Percentiles rank a stretch among this genome's conserved stretches.
These are phyloP conservation scores for Monochamus alternatus DNA, from an alignment of 2,888 invertebrate species.

Conservation along the genomic window DNA sequence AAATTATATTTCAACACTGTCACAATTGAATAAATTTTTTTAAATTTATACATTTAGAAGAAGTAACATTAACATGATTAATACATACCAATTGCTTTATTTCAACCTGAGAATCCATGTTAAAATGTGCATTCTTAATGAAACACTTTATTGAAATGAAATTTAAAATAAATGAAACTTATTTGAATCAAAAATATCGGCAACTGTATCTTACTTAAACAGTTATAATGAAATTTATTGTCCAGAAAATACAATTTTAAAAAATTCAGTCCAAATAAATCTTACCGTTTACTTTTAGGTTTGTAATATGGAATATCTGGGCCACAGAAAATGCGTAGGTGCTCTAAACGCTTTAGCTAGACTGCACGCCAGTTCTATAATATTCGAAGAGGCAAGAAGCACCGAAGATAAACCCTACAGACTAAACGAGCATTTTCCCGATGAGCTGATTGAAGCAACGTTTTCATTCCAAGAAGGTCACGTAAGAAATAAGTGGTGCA, in stretches of 20 bases:
- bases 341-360: slow-evolving; percentile 66
- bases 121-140: too few relatives aligned
- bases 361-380: slow-evolving; percentile 73
- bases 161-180: too few relatives aligned
- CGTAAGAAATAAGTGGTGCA: slow-evolving; percentile 62
- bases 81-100: too few relatives aligned
- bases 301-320: slow-evolving; percentile 40
- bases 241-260: neutral
- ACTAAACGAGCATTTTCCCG: slow-evolving; percentile 57
- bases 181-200: too few relatives aligned
- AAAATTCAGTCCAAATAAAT: neutral
- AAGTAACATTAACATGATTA: too few relatives aligned
- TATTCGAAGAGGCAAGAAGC: slow-evolving; percentile 70
- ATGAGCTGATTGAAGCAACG: slow-evolving; percentile 58
- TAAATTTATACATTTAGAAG: too few relatives aligned
- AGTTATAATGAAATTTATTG: too few relatives aligned
- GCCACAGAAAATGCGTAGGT: slow-evolving; percentile 39
- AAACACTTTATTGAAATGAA: too few relatives aligned
- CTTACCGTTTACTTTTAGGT: slow-evolving; percentile 9
- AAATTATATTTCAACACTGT: too few relatives aligned
- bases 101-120: too few relatives aligned
- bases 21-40: too few relatives aligned
- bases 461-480: slow-evolving; percentile 62
- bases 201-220: too few relatives aligned
- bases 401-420: slow-evolving; percentile 47